phyloP scores from a whole-genome alignment of 2,888 invertebrate species.

The Operophtera brumata region DNA sequence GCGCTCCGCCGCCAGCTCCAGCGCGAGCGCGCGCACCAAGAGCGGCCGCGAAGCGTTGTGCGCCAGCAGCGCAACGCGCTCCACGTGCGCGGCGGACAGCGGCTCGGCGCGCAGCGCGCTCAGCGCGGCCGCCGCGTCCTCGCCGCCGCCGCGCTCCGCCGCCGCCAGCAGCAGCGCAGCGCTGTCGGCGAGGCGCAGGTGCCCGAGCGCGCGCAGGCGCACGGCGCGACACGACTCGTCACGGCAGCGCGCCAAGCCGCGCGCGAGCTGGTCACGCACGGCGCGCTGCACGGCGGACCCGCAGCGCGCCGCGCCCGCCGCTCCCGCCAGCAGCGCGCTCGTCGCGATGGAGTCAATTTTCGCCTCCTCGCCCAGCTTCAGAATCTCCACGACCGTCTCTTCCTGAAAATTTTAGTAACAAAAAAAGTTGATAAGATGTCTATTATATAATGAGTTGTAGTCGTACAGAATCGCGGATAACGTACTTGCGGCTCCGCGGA shows the following conservation, averaged over 20 bases:
- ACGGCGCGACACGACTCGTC: constrained; percentile 43
- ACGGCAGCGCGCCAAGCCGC: constrained; percentile 18
- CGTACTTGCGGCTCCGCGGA: constrained; percentile 18
- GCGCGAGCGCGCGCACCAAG: constrained; percentile 52
- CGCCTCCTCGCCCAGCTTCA: constrained; percentile 41
- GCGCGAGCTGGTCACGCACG: neutral
- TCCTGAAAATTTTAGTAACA: neutral
- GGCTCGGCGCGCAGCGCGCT: constrained; percentile 39
- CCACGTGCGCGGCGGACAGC: constrained; percentile 34
- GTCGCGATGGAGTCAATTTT: constrained; percentile 32
- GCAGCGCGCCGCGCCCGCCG: constrained; percentile 31
- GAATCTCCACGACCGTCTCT: constrained; percentile 10
- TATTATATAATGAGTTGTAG: too few relatives aligned
- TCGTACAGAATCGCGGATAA: neutral
- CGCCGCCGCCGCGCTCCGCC: constrained; percentile 37
- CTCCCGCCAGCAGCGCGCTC: constrained; percentile 41
- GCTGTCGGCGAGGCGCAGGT: constrained; percentile 49
- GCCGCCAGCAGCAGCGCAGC: constrained; percentile 44
- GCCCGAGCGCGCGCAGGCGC: constrained; percentile 52
- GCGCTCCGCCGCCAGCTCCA: constrained; percentile 42
- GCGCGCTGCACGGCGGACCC: constrained; percentile 30
- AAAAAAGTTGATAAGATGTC: too few relatives aligned
- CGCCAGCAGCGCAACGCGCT: constrained; percentile 34
- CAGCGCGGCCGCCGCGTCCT: constrained; percentile 27
- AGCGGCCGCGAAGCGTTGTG: constrained; percentile 36